Percentiles rank a stretch among this genome's conserved stretches.
phyloP scores from a whole-genome alignment of 2,797 vertebrate genomes.

The Cynodonichthys magdalenae region DNA sequence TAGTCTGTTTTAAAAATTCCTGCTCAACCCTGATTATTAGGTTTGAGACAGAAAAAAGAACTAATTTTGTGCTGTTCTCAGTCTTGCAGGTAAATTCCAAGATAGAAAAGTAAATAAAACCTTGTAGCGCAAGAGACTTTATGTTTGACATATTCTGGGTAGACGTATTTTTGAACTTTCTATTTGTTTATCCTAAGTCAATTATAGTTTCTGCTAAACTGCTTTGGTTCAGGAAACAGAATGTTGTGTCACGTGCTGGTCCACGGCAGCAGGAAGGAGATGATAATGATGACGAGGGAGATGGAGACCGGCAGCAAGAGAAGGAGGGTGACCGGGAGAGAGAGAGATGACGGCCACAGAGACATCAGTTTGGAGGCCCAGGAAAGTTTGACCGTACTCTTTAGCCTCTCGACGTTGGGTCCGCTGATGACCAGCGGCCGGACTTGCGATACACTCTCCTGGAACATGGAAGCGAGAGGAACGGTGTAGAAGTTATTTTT shows the following conservation, averaged over 20 bases:
- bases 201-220: background rate
- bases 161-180: background rate
- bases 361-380: slow-evolving; percentile 36
- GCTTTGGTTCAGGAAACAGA: background rate
- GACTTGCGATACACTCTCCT: slow-evolving; percentile 85
- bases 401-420: slow-evolving; percentile 47
- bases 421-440: slow-evolving; percentile 79
- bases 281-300: slow-evolving; percentile 70
- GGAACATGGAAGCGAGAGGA: slow-evolving; percentile 2
- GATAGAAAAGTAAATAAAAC: background rate
- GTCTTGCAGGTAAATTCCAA: background rate
- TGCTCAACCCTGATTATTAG: slow-evolving; percentile 40
- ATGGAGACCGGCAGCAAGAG: slow-evolving; percentile 73
- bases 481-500: background rate
- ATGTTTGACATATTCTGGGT: background rate
- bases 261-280: slow-evolving; percentile 72
- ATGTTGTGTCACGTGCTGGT: slow-evolving; percentile 57
- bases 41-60: slow-evolving; percentile 38
- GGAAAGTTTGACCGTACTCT: slow-evolving; percentile 3
- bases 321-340: slow-evolving; percentile 69
- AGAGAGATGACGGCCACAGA: slow-evolving; percentile 61
- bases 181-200: background rate
- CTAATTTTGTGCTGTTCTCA: slow-evolving; percentile 6
- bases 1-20: slow-evolving; percentile 18
- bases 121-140: too few species aligned